Base-by-base conservation (phyloP, 2,888 invertebrate species). In the Platycnemis pennipes region DNA sequence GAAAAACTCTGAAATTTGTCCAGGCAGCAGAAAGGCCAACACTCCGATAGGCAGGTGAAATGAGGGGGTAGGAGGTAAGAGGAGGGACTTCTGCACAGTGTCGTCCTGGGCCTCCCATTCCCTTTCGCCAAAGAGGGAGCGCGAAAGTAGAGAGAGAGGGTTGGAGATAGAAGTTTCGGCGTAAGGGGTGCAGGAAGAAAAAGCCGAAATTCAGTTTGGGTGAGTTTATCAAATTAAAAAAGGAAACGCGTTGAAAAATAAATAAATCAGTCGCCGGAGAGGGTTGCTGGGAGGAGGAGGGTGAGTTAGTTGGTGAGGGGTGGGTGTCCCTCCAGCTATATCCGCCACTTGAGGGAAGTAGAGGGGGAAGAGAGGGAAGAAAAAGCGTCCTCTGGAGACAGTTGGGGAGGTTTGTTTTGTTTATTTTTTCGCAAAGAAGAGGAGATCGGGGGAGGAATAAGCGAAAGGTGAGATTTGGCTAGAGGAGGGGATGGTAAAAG, bases 211-310 rank as follows among this genome's bases (percentile, higher is more conserved):
- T 45, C 91, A 77, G 91, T 63, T 91, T 45, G 63, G 63, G 91
- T 2, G 91, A 69, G 42, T 42, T 91, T 91, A 91, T 91, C 91
- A 45, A 91, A 91, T 91, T 91, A 44, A 91, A 77, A 77, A 77
- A 77, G 77, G 77, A 77, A 69, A 91, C 13, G 44, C 22, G 22
- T 4, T 19, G 77, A 11, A 77, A 77, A 91, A 91, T 63, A 63
- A 91, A 91, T 63, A 63, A 91, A 91, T 44, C 56, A 89, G 63
- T 8, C 91, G 31, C 31, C 63, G 63, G 16, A 22, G 56, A 63
- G 44, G 26, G 26, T 86, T 87, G 11, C 19, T 1, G 22, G 4
- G 56, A n/a, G n/a, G n/a, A 0, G 31, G 45, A 31, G n/a, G 37
- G n/a, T 46, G 88, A 46, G 8, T 42, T 56, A 53, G 42, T 42